These are phyloP conservation scores for Odocoileus hemionus DNA, from an alignment of 2,113 vertebrate species.

Conservation along the genomic window DNA sequence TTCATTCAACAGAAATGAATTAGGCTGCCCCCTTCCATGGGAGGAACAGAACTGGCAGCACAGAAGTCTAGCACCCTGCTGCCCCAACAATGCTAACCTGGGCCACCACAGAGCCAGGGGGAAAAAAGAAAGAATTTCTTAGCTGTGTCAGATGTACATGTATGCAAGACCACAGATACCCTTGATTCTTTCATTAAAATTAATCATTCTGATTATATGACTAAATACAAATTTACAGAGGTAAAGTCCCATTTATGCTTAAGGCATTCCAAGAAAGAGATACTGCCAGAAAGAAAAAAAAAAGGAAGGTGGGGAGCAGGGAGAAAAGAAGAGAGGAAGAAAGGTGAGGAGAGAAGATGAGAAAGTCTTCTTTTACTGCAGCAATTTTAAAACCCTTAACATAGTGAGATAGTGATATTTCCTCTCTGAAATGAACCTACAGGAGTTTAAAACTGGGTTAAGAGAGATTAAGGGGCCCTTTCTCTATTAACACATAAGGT, in stretches of 20 bases:
- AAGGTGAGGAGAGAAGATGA: neutral
- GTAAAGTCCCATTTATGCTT: neutral
- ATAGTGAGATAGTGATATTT: neutral
- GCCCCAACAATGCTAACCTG: neutral
- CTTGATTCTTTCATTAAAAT: neutral
- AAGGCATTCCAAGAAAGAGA: neutral
- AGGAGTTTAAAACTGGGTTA: neutral
- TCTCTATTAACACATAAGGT: neutral
- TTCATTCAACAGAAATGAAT: neutral
- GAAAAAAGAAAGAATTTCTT: neutral
- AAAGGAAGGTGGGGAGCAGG: fast-evolving
- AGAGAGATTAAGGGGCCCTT: neutral
- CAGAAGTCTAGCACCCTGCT: neutral
- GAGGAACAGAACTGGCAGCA: fast-evolving
- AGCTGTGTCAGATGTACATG: neutral
- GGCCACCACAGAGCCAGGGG: neutral
- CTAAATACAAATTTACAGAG: neutral
- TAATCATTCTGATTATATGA: neutral
- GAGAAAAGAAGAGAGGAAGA: neutral
- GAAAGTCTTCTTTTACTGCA: neutral
- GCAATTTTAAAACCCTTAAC: neutral
- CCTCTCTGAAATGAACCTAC: neutral
- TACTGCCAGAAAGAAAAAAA: neutral
- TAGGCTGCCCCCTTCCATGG: neutral
- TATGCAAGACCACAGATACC: neutral